Conservation (phyloP, 2,113 vertebrate species). For the Podocnemis expansa region DNA sequence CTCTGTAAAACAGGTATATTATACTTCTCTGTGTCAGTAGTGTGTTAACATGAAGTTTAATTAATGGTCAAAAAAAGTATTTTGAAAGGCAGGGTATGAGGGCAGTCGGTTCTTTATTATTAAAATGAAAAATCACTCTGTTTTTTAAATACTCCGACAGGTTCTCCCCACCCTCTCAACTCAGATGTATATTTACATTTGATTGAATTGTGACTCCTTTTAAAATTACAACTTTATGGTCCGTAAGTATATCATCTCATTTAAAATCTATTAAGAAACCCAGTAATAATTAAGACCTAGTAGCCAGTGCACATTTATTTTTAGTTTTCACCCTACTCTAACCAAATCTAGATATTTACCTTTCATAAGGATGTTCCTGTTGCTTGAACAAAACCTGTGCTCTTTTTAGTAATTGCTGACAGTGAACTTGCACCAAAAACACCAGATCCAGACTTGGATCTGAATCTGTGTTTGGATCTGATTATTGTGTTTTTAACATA, state of each 20-base stretch:
- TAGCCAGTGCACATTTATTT: background rate
- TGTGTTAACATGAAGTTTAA: background rate
- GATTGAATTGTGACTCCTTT: background rate
- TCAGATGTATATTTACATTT: background rate
- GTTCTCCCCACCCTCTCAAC: background rate
- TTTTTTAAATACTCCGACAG: background rate
- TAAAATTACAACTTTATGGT: accelerated
- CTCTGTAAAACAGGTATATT: background rate
- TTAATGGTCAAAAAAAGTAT: too few relatives aligned
- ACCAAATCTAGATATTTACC: background rate
- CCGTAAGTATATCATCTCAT: background rate
- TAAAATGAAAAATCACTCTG: background rate
- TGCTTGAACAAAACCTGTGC: background rate
- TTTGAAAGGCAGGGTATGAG: background rate
- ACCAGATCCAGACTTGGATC: background rate
- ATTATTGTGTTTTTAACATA: background rate
- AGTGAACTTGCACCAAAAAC: background rate
- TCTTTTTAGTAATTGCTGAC: background rate
- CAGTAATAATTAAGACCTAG: background rate
- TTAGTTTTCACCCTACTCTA: background rate
- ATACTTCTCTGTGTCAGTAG: background rate
- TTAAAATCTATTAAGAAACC: background rate
- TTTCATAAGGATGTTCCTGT: background rate
- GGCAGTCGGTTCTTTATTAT: background rate
- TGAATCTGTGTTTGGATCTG: background rate